Evolutionary conservation across 2,113 vertebrate species (phyloP), one percentile per base, ranked within the genome.

Genomic region (Chionomys nivalis): DNA sequence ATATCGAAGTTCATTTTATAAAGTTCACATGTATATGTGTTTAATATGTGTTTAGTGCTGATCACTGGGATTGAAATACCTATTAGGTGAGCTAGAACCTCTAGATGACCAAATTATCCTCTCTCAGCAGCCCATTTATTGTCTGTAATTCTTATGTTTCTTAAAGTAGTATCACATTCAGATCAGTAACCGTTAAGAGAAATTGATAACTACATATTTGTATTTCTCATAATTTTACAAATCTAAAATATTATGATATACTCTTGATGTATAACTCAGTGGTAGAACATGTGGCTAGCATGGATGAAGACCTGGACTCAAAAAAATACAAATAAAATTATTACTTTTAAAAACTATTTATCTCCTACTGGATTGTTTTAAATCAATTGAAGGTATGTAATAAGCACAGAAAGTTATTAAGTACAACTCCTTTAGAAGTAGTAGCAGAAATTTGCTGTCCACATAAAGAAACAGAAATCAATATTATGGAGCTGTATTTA

Each of bases 191-290:
- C 7, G 21, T 77, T 92, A 23, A 24, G n/a, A 44, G 42, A 73
- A 26, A 88, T 85, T 49, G 0, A 52, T 36, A 65, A 87, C 2
- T 61, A n/a, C 2, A 70, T 55, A 24, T 17, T 88, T 73, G 88
- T 78, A 11, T 86, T 91, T 77, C 44, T 95, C 31, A 73, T 79
- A 72, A 52, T 33, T 93, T 93, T 87, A 63, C 23, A n/a, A 55
- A 73, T 79, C 26, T 89, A 90, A 96, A 86, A 78, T 82, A 33
- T 63, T 83, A 31, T 81, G 8, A 33, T 49, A 49, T 82, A 42
- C 12, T 28, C n/a, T 81, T 26, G 7, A n/a, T 3, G 0, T 39
- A 1, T 39, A 65, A 4, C 23, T 63, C 68, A 24, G 4, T 89
- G n/a, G 5, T n/a, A 49, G 10, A 63, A 31, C 42, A 39, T 10